Evolutionary conservation across 1,140 invertebrate genomes (phyloP).

Genomic region (Triops longicaudatus): DNA sequence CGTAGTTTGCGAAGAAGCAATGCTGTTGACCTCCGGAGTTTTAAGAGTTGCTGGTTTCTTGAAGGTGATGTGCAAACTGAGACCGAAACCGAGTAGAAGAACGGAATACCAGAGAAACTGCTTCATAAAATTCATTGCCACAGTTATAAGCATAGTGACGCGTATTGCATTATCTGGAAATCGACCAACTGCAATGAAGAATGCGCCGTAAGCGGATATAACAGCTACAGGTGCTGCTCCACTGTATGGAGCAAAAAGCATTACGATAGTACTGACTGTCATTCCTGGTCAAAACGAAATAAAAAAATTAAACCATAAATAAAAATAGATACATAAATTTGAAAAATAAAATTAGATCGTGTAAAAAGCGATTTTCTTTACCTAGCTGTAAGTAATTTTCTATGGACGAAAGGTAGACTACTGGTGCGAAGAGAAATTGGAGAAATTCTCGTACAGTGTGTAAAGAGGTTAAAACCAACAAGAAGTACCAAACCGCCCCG

Average conservation of each 20-base stretch:
- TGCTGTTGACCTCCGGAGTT: background rate
- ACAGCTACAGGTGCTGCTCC: conserved; percentile 53
- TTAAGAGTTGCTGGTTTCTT: background rate
- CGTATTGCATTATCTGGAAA: conserved; percentile 60
- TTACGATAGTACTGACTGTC: conserved; percentile 49
- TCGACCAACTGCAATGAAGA: conserved; percentile 64
- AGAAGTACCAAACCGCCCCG: background rate
- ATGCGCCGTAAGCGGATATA: conserved; percentile 60
- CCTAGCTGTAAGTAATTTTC: background rate
- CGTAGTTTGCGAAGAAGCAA: conserved; percentile 24
- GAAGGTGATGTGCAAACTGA: conserved; percentile 61
- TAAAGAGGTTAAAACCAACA: background rate
- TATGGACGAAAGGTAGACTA: background rate
- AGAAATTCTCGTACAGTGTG: background rate
- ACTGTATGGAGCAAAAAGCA: conserved; percentile 49
- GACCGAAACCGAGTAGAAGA: conserved; percentile 65
- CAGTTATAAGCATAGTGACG: conserved; percentile 66
- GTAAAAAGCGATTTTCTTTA: background rate
- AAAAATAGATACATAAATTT: too few relatives aligned
- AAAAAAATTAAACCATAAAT: too few relatives aligned
- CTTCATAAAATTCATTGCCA: conserved; percentile 66
- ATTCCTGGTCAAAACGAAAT: conserved; percentile 39
- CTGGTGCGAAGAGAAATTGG: background rate
- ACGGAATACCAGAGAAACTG: conserved; percentile 68
- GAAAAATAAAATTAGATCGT: too few relatives aligned